Base-by-base conservation (phyloP, 2,888 invertebrate species). In the Oligia latruncula region DNA sequence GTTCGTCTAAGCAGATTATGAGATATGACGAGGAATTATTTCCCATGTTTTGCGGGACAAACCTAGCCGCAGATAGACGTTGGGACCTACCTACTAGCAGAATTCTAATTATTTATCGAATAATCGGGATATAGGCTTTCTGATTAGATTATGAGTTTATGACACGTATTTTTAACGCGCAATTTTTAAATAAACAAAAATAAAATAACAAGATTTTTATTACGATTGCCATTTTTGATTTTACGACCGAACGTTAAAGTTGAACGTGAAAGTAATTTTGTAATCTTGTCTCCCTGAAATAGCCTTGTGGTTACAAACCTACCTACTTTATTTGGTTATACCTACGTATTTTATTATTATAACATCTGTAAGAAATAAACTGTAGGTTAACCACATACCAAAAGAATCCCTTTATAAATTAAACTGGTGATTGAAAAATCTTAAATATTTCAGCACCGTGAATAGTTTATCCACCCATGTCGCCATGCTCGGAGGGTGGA, bases 161-260 rank as follows among this genome's bases (percentile, higher is more conserved):
- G 3, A 49, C 35, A 17, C 40, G 15, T 64, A 9, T 52, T 1
- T 23, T 65, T 23, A 15, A 58, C 29, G 5, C 29, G 9, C 1
- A 74, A 40, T 74, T 40, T 58, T 43, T 46, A 17, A 58, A 49
- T 23, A 52, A 43, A 13, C 9, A 23, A 1, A 67, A 43, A 67
- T 35, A 35, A 79, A 80, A 66, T 6, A 67, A 83, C 77, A 62
- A 43, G 67, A 29, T 83, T 60, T 77, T 77, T 83, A 77, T 67
- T 83, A 77, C 35, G 52, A 20, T 77, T 35, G 67, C 66, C 58
- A 83, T 43, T 66, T 80, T 79, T 58, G 55, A 60, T 67, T 80
- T 67, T 60, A 80, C 66, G 74, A 74, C 43, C 58, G 65, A 65
- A 40, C 29, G 76, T 65, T 58, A 49, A 76, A 76, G 15, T 66